Conservation (phyloP, 1,140 invertebrate genomes). For the Macrobrachium nipponense region DNA sequence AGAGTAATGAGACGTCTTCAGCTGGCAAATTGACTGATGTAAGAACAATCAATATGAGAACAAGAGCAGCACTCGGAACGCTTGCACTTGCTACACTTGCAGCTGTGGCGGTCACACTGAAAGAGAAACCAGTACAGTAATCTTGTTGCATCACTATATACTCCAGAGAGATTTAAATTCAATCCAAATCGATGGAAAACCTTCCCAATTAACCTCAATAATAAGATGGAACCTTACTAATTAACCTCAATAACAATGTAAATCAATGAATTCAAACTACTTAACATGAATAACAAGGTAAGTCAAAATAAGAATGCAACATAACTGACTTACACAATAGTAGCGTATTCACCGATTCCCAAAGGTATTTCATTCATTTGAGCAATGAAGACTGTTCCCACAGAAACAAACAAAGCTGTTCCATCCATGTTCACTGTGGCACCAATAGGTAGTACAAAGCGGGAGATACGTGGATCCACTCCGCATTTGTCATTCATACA, state of each 20-base stretch:
- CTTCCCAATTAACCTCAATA: too few species aligned
- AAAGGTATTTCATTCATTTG: constrained; percentile 88
- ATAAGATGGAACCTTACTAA: too few species aligned
- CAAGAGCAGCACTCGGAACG: constrained; percentile 91
- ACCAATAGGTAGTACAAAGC: constrained; percentile 91
- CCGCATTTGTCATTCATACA: constrained; percentile 92
- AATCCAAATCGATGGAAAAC: too few species aligned
- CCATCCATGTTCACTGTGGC: constrained; percentile 96
- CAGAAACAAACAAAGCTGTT: constrained; percentile 89
- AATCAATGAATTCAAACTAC: too few species aligned
- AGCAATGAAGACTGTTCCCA: constrained; percentile 91
- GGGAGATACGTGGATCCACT: constrained; percentile 89
- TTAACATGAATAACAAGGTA: too few species aligned
- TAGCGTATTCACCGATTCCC: constrained; percentile 82
- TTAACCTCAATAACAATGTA: too few species aligned
- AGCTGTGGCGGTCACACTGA: constrained; percentile 87
- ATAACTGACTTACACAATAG: constrained; percentile 78
- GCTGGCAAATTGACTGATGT: constrained; percentile 86
- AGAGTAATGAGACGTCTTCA: constrained; percentile 85
- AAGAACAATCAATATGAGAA: constrained; percentile 85
- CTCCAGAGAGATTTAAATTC: too few species aligned
- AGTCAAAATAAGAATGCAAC: neutral
- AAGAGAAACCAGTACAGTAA: constrained; percentile 17
- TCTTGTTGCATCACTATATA: neutral
- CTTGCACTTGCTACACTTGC: constrained; percentile 93